Percentiles rank a stretch among this genome's conserved stretches.
phyloP scores from a whole-genome alignment of 2,797 vertebrate species.

The Chiroxiphia lanceolata region DNA sequence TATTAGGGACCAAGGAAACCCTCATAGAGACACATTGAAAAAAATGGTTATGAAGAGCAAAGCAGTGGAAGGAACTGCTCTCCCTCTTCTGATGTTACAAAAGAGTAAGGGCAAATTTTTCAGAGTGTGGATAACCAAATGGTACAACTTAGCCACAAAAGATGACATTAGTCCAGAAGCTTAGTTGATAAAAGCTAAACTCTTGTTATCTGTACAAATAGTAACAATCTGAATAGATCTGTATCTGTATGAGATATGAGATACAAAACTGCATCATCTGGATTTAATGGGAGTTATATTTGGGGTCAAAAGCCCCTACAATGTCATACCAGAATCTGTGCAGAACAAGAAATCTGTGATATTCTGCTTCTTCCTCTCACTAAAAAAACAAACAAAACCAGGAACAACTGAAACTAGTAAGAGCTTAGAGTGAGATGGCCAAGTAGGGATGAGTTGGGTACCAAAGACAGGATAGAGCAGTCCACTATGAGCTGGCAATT shows the following conservation, averaged over 20 bases:
- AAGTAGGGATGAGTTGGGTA: neutral
- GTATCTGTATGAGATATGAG: neutral
- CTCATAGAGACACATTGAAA: neutral
- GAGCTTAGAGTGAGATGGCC: neutral
- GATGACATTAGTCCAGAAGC: neutral
- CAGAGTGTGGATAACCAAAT: neutral
- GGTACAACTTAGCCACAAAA: neutral
- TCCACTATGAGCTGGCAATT: neutral
- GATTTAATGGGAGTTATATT: neutral
- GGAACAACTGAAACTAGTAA: neutral
- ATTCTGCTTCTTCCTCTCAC: neutral
- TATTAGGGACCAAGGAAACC: neutral
- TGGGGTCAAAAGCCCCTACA: neutral
- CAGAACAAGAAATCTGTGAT: neutral
- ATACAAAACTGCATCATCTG: neutral
- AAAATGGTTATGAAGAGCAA: neutral
- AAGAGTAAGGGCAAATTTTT: neutral
- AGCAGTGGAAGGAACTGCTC: neutral
- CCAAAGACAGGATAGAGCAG: neutral
- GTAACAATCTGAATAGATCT: neutral
- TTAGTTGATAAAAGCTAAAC: neutral
- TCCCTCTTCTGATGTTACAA: neutral
- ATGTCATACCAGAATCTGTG: neutral
- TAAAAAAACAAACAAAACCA: neutral
- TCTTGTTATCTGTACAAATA: neutral